Evolutionary conservation across 35 echinoderm and acorn worm genomes (phyloP).

Genomic region (Acanthaster planci): DNA sequence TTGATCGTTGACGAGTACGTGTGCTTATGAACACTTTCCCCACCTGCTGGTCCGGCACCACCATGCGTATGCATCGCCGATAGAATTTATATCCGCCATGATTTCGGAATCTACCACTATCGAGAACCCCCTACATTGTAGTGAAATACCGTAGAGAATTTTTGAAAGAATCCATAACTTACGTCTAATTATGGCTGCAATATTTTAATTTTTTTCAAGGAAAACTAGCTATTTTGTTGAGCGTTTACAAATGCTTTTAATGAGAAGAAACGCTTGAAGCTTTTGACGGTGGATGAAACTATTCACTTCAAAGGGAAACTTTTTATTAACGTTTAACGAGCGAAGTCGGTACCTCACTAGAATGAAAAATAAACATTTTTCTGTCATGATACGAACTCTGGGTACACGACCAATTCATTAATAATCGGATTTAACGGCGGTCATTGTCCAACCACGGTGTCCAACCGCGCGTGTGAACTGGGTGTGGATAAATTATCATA

Average conservation of each 20-base stretch:
- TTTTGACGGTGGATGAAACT: too few species aligned
- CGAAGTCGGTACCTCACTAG: background rate
- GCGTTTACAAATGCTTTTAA: too few species aligned
- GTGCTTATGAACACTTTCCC: background rate
- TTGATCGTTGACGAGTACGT: background rate
- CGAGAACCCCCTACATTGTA: background rate
- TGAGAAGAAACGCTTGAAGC: too few species aligned
- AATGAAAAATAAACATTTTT: too few species aligned
- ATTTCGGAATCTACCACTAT: background rate
- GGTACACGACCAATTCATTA: background rate
- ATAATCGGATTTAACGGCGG: conserved; percentile 5
- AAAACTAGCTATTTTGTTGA: too few species aligned
- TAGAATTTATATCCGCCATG: conserved; percentile 1
- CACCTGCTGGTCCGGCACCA: background rate
- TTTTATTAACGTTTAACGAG: conserved; percentile 24
- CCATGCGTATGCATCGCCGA: background rate
- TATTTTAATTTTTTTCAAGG: too few species aligned
- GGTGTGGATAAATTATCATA: conserved; percentile 11
- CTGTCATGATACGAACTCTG: background rate
- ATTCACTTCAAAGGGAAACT: too few species aligned
- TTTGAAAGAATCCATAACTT: background rate
- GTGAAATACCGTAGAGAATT: background rate
- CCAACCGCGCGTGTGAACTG: background rate
- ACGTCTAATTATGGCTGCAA: too few species aligned
- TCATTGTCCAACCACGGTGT: too few species aligned